Conservation (phyloP, 2,113 vertebrate species). For the Connochaetes taurinus region DNA sequence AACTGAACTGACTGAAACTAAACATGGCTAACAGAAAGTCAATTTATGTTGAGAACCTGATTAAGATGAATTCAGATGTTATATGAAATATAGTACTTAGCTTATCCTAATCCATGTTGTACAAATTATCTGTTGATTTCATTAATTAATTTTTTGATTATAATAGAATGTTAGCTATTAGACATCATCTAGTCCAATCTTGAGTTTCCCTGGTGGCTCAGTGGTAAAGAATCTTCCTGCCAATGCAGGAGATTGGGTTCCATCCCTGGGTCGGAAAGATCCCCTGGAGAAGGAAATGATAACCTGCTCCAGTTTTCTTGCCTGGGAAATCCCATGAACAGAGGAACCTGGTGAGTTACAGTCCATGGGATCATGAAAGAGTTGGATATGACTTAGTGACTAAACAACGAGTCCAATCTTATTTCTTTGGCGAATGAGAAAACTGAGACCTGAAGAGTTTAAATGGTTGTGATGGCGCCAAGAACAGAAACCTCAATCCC, state of each 20-base stretch:
- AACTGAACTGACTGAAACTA: background rate
- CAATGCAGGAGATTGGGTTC: background rate
- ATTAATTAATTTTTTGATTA: background rate
- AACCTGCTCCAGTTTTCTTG: background rate
- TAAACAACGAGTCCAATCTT: background rate
- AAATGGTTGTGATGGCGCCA: background rate
- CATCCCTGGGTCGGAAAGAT: background rate
- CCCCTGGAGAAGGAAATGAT: background rate
- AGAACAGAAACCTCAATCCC: background rate
- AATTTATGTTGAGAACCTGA: background rate
- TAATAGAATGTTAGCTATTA: background rate
- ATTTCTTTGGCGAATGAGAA: background rate
- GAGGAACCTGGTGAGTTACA: background rate
- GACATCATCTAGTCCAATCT: background rate
- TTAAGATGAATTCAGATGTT: conserved; percentile 7
- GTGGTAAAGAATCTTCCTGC: background rate
- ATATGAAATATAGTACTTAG: background rate
- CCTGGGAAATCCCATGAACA: background rate
- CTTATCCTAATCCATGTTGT: background rate
- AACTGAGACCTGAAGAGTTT: background rate
- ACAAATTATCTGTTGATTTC: background rate
- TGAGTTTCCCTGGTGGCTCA: background rate
- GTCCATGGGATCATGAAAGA: background rate
- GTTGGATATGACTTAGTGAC: background rate
- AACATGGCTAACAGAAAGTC: background rate